These are phyloP conservation scores for Danio choprae DNA, from an alignment of 2,797 vertebrate species.

Conservation along the genomic window DNA sequence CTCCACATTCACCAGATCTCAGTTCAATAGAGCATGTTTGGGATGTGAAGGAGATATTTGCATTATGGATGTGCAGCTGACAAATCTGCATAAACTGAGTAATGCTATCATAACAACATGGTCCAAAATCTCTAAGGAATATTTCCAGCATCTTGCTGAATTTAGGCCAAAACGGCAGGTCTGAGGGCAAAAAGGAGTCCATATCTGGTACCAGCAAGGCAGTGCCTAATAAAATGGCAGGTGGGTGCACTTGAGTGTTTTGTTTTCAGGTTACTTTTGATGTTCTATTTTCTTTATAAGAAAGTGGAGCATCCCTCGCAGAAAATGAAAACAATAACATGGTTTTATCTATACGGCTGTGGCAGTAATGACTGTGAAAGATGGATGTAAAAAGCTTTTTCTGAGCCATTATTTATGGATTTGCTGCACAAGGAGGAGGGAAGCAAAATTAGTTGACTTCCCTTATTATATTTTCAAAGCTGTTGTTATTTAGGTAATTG, in stretches of 20 bases:
- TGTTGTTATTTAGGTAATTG: constrained; percentile 63
- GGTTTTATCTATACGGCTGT: constrained; percentile 24
- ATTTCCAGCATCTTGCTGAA: too few species aligned
- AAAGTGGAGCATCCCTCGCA: constrained; percentile 17
- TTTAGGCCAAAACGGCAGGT: too few species aligned
- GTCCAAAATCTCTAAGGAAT: too few species aligned
- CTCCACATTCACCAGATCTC: too few species aligned
- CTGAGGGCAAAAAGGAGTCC: too few species aligned
- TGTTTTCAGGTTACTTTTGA: constrained; percentile 33
- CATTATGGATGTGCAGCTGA: too few species aligned
- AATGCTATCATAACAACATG: too few species aligned
- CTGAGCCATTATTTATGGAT: constrained; percentile 36
- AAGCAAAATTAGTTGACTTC: constrained; percentile 56
- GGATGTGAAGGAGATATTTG: too few species aligned
- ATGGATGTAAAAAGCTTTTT: constrained; percentile 31
- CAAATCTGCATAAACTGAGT: too few species aligned
- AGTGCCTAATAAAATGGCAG: background rate
- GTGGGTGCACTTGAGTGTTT: background rate
- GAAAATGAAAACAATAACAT: constrained; percentile 42
- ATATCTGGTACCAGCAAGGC: too few species aligned
- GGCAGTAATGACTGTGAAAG: constrained; percentile 40
- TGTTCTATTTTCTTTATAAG: constrained; percentile 35
- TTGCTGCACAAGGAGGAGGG: constrained; percentile 1
- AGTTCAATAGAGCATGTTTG: too few species aligned
- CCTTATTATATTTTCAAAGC: constrained; percentile 61